Base-by-base conservation (phyloP, 1,140 invertebrate genomes). In the Drepana arcuata region DNA sequence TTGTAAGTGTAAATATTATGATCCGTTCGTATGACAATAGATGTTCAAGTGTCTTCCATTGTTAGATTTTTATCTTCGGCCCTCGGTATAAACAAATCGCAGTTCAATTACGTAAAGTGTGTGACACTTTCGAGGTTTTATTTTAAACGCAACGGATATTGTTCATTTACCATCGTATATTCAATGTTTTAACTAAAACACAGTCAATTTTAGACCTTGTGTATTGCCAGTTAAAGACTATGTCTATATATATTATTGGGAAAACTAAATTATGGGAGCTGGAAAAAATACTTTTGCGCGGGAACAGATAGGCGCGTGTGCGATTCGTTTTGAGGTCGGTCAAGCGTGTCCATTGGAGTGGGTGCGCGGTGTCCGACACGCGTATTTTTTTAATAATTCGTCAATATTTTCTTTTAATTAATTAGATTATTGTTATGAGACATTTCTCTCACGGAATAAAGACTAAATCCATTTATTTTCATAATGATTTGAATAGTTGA, bases 41-140 rank as follows among this genome's bases (percentile, higher is more conserved):
- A n/a, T n/a, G n/a, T n/a, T n/a, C n/a, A n/a, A n/a, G n/a, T n/a
- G n/a, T n/a, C n/a, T n/a, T n/a, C n/a, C n/a, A n/a, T n/a, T n/a
- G n/a, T n/a, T 39, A 41, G 48, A 56, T 58, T 40, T 63, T 56
- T 69, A 69, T 72, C 62, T 62, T 35, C 31, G 56, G 41, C 41
- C 55, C 50, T 53, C 35, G 65, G 43, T 54, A 61, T 57, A 71
- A 71, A 74, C 60, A 74, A 70, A 69, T 67, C 53, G 49, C 48
- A 42, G 54, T 64, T 55, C 58, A 63, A 69, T 67, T 69, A 71
- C 48, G 32, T 49, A 27, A 48, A 53, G 55, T 59, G 51, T 63
- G 55, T 53, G 48, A 70, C 61, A 61, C 65, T 60, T 46, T 57
- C 44, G 48, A 53, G 52, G 50, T 48, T 59, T 48, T 59, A 52